Base-by-base conservation (phyloP, 2,797 vertebrate species). In the Acridotheres tristis region DNA sequence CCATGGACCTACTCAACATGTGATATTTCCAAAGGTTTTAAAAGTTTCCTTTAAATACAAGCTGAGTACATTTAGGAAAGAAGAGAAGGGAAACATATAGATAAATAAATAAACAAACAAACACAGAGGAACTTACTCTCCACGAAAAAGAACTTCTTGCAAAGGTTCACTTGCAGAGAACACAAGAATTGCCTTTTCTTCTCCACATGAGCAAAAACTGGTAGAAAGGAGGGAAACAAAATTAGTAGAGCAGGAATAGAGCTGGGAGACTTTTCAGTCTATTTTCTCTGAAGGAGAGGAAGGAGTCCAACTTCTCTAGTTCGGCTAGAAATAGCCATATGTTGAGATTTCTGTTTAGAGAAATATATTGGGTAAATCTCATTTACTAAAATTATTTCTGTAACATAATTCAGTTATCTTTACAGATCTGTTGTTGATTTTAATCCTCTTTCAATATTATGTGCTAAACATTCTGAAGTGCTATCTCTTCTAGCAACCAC, bases 361-460 rank as follows among this genome's bases (percentile, higher is more conserved):
- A 75, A 88, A 63, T 90, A 91, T n/a, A 92, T 29, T 47, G 75
- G 36, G 81, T 42, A 79, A 88, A 65, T 80, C 87, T 72, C 90
- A 66, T 90, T 86, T 91, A 86, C 79, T 92, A 90, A 93, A 94
- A 91, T 75, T 77, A 89, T 40, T 88, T 59, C 84, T 91, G 77
- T 40, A 79, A 88, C 74, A 92, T 54, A 71, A 89, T 42, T n/a
- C 54, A 53, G 42, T 96, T 95, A 72, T 88, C 79, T 86, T 85
- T 66, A 79, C 77, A 82, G 67, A 38, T 85, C 96, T 96, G 83
- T 66, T 72, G 85, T 90, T 93, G 94, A 92, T 85, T 96, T 86
- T 79, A 93, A 88, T 63, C 32, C 58, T 94, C 76, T 73, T 58
- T 88, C 92, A 93, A 90, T 87, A 87, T 91, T 92, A 88, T 92